Evolutionary conservation across 2,113 vertebrate species (phyloP).

Genomic region (Cardinalis cardinalis): DNA sequence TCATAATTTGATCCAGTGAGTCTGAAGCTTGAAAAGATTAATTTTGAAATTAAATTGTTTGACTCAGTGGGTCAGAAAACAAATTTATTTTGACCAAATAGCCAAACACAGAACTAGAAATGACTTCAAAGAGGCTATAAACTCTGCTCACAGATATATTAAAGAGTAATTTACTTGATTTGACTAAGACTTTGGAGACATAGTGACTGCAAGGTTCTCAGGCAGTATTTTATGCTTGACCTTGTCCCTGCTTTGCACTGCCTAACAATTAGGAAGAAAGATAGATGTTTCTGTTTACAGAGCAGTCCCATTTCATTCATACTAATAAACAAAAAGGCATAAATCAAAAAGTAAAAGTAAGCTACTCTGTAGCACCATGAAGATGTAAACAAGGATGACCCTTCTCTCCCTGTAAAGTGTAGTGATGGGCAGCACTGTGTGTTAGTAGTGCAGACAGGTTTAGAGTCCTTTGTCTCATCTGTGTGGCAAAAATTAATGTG

Average conservation of each 20-base stretch:
- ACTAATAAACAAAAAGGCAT: slow-evolving; percentile 14
- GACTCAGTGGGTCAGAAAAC: slow-evolving; percentile 53
- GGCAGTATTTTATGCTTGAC: neutral
- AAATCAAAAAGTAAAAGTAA: slow-evolving; percentile 39
- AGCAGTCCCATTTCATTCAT: slow-evolving; percentile 28
- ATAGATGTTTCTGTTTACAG: slow-evolving; percentile 38
- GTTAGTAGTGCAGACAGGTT: neutral
- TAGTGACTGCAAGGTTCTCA: neutral
- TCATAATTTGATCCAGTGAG: slow-evolving; percentile 43
- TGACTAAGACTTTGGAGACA: neutral
- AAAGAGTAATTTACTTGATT: slow-evolving; percentile 26
- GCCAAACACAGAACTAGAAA: neutral
- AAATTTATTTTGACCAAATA: slow-evolving; percentile 30
- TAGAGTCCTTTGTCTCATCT: neutral
- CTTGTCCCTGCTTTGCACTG: neutral
- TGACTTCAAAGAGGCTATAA: neutral
- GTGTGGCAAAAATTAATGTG: neutral
- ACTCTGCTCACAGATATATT: neutral
- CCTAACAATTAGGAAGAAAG: neutral
- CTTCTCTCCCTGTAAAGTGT: neutral
- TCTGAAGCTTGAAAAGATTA: slow-evolving; percentile 53
- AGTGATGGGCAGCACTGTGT: neutral
- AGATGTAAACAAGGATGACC: neutral
- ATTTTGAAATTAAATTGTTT: slow-evolving; percentile 50
- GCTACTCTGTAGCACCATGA: neutral